Conservation (phyloP, 2,797 vertebrate genomes). For the Tolypeutes matacus region DNA sequence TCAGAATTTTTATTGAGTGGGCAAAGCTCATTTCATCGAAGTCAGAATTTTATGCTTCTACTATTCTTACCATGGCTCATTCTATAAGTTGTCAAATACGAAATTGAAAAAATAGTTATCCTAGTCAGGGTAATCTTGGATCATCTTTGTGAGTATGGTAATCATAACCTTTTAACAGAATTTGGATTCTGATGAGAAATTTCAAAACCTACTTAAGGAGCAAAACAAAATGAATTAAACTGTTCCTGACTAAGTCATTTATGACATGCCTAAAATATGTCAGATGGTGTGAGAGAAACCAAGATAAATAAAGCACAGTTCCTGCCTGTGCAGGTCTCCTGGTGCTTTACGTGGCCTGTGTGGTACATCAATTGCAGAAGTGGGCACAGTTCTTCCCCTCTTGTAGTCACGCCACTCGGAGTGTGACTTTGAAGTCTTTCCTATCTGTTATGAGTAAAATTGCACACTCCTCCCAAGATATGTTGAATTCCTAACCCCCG, state of each 20-base stretch:
- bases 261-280: slow-evolving; percentile 9
- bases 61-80: neutral
- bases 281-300: neutral
- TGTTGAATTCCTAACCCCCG: no score
- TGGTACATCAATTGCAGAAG: neutral
- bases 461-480: no score
- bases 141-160: slow-evolving; percentile 33
- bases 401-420: neutral
- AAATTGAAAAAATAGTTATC: neutral
- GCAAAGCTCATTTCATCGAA: neutral
- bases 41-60: neutral
- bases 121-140: neutral
- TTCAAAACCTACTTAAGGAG: slow-evolving; percentile 27
- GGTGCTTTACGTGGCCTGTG: neutral
- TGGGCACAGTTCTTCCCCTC: neutral
- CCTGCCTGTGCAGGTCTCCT: neutral
- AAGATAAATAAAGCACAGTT: neutral
- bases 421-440: neutral
- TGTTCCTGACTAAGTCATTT: neutral
- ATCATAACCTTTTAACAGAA: slow-evolving; percentile 46
- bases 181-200: slow-evolving; percentile 35
- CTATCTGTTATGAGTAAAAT: neutral
- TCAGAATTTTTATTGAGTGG: slow-evolving; percentile 2
- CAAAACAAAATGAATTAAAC: slow-evolving; percentile 58
- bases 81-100: neutral